Evolutionary conservation across 1,140 invertebrate species (phyloP).

Genomic region (Drosophila jambulina): DNA sequence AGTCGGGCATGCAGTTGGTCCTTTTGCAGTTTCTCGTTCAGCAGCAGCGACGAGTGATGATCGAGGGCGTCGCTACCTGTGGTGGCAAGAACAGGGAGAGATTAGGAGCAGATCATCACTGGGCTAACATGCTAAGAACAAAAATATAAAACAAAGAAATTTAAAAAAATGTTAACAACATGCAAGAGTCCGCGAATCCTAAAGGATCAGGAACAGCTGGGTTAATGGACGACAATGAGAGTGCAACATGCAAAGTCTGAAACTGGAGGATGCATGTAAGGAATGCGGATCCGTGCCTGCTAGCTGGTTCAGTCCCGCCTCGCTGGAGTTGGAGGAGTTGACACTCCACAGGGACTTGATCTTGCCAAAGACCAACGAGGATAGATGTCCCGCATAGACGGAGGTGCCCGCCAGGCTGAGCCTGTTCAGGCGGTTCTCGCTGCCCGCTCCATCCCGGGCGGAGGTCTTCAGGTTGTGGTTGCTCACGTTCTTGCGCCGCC

Average conservation of each 20-base stretch:
- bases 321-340: conserved; percentile 89
- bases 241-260: conserved; percentile 34
- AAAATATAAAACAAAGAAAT: background rate
- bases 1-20: conserved; percentile 93
- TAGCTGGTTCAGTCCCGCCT: conserved; percentile 91
- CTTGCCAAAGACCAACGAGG: conserved; percentile 92
- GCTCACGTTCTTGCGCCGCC: conserved; percentile 78
- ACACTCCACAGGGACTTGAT: conserved; percentile 93
- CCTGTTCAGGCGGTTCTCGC: conserved; percentile 80
- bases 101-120: background rate
- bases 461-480: conserved; percentile 76
- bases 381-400: conserved; percentile 88
- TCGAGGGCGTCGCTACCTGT: conserved; percentile 70
- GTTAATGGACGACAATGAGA: conserved; percentile 25
- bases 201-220: background rate
- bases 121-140: background rate
- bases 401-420: conserved; percentile 84
- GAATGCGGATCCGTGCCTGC: conserved; percentile 81
- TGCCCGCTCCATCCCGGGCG: conserved; percentile 65
- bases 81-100: background rate
- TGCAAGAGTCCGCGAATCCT: background rate
- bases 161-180: background rate
- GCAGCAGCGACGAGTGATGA: conserved; percentile 55
- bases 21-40: conserved; percentile 76
- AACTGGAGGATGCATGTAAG: conserved; percentile 13